Evolutionary conservation across 2,797 vertebrate species (phyloP).

Genomic region (Mycteria americana): DNA sequence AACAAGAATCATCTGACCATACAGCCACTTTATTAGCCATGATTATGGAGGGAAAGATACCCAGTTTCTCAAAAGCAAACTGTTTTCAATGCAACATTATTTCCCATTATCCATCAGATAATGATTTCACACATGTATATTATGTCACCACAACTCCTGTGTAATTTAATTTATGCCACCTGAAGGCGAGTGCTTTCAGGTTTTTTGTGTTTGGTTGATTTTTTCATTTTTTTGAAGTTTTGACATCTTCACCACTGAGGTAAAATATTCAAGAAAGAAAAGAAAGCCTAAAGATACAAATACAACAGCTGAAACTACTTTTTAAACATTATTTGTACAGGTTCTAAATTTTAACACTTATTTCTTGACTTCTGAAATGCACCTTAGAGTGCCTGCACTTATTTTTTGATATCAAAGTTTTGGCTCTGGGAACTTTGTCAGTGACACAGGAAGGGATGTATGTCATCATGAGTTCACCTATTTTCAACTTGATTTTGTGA

Average conservation of each 20-base stretch:
- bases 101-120: not conserved
- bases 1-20: not conserved
- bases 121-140: not conserved
- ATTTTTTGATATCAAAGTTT: not conserved
- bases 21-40: not conserved
- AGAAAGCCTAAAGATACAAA: not conserved
- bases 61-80: not conserved
- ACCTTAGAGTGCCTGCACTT: not conserved
- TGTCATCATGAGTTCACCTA: fast-evolving
- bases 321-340: not conserved
- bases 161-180: not conserved
- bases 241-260: not conserved
- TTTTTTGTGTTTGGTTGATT: not conserved
- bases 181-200: not conserved
- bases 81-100: not conserved
- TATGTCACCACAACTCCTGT: not conserved
- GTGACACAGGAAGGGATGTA: not conserved
- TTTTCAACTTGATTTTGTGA: not conserved
- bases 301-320: not conserved
- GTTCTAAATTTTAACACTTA: not conserved
- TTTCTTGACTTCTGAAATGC: not conserved
- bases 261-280: not conserved
- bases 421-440: not conserved
- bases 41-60: not conserved
- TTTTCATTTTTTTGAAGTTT: not conserved